Evolutionary conservation across 2,113 vertebrate genomes (phyloP).

Genomic region (Halcyon malimbica): DNA sequence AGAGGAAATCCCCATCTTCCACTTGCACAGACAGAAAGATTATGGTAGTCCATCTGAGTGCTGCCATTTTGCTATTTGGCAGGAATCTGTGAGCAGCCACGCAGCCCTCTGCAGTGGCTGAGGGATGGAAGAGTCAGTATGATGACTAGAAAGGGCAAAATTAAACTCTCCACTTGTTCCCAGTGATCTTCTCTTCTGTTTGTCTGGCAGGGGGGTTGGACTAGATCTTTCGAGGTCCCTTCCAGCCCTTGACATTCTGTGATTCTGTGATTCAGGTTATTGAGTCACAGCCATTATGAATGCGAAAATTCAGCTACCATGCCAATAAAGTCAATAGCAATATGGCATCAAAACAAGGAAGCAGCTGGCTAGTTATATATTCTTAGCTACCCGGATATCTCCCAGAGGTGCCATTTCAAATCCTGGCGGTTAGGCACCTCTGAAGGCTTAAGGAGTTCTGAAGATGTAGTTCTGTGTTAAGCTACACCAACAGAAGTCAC

Average conservation of each 20-base stretch:
- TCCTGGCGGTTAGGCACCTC: not conserved
- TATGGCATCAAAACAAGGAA: not conserved
- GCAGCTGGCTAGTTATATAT: not conserved
- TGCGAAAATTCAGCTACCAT: not conserved
- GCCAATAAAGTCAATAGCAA: not conserved
- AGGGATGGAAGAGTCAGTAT: not conserved
- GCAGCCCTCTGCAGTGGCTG: not conserved
- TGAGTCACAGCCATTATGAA: not conserved
- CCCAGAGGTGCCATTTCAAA: not conserved
- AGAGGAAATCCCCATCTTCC: not conserved
- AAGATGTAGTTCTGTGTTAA: not conserved
- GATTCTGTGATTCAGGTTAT: not conserved
- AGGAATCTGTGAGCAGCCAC: not conserved
- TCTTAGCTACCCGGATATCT: not conserved
- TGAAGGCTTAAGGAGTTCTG: not conserved
- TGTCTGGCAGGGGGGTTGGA: too few species aligned
- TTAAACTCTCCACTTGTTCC: not conserved
- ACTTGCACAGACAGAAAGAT: not conserved
- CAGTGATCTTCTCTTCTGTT: not conserved
- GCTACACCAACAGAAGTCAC: not conserved
- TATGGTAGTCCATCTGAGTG: not conserved
- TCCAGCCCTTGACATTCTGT: too few species aligned
- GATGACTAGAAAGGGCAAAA: not conserved
- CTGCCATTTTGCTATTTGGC: not conserved
- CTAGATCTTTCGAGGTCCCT: too few species aligned